Conservation (phyloP, 2,888 invertebrate genomes). For the Fragum sueziense region DNA sequence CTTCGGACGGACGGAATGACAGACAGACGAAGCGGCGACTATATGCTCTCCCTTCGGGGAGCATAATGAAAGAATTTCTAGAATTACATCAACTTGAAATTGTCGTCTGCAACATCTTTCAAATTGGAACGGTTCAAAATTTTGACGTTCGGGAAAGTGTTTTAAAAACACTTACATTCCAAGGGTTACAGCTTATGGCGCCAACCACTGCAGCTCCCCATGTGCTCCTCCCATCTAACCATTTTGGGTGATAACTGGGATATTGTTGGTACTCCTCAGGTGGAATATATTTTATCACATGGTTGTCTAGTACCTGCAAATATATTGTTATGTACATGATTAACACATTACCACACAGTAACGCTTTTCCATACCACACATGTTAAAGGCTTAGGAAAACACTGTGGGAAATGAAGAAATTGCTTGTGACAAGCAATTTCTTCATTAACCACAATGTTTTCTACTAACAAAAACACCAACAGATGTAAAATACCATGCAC, state of each 20-base stretch:
- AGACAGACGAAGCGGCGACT: background rate
- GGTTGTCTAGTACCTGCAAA: slow-evolving; percentile 93
- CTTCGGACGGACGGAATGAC: background rate
- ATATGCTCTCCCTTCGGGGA: background rate
- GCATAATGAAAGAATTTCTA: too few relatives aligned
- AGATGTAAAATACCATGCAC: too few relatives aligned
- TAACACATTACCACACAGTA: background rate
- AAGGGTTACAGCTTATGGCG: slow-evolving; percentile 85
- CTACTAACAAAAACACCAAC: too few relatives aligned
- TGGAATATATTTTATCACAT: slow-evolving; percentile 92
- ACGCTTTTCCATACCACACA: background rate
- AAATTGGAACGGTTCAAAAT: too few relatives aligned
- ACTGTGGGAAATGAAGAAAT: slow-evolving; percentile 6
- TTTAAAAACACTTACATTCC: slow-evolving; percentile 73
- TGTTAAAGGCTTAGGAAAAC: background rate
- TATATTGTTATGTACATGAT: background rate
- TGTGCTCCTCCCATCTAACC: background rate
- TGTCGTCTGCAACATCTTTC: too few relatives aligned
- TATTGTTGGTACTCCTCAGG: slow-evolving; percentile 8
- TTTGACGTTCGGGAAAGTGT: too few relatives aligned
- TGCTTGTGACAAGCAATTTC: slow-evolving; percentile 5
- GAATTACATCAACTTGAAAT: too few relatives aligned
- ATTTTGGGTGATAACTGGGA: slow-evolving; percentile 3
- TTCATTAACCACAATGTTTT: too few relatives aligned
- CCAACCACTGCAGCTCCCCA: slow-evolving; percentile 88